These are phyloP conservation scores for Hypselothyrea guttata DNA, from an alignment of 2,888 invertebrate species.

Conservation along the genomic window DNA sequence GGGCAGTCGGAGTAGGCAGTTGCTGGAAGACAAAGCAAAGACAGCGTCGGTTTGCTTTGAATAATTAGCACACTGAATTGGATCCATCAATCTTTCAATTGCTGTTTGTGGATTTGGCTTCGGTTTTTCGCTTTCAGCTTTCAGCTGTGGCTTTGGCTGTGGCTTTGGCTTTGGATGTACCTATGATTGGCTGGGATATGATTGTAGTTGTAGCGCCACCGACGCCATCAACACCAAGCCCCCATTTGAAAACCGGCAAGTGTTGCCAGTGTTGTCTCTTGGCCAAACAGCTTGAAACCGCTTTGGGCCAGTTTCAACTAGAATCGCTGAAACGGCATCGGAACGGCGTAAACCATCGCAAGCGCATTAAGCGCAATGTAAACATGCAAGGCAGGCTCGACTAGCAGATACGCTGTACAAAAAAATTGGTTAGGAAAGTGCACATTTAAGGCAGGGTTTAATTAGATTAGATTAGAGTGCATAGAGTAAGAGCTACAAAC, in stretches of 20 bases:
- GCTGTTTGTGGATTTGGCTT: constrained; percentile 25
- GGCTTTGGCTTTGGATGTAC: constrained; percentile 24
- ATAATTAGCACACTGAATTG: constrained; percentile 50
- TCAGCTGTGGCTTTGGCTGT: constrained; percentile 19
- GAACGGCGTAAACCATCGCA: background rate
- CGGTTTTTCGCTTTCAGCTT: constrained; percentile 8
- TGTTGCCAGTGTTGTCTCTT: constrained; percentile 24
- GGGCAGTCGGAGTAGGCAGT: no score
- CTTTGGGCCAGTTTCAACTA: constrained; percentile 69
- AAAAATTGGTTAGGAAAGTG: no score
- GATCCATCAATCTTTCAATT: constrained; percentile 67
- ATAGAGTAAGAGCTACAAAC: no score
- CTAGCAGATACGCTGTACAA: no score
- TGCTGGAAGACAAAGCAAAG: no score
- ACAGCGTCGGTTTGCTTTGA: constrained; percentile 46
- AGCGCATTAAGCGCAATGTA: background rate
- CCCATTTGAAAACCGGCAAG: constrained; percentile 55
- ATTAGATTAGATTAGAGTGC: no score
- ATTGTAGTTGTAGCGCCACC: constrained; percentile 13
- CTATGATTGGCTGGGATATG: constrained; percentile 36
- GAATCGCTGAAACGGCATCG: constrained; percentile 51
- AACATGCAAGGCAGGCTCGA: no score
- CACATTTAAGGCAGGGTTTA: no score
- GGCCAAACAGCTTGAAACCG: constrained; percentile 58
- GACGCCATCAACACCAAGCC: constrained; percentile 17